Conservation (phyloP, 2,888 invertebrate genomes). For the Lysandra coridon region DNA sequence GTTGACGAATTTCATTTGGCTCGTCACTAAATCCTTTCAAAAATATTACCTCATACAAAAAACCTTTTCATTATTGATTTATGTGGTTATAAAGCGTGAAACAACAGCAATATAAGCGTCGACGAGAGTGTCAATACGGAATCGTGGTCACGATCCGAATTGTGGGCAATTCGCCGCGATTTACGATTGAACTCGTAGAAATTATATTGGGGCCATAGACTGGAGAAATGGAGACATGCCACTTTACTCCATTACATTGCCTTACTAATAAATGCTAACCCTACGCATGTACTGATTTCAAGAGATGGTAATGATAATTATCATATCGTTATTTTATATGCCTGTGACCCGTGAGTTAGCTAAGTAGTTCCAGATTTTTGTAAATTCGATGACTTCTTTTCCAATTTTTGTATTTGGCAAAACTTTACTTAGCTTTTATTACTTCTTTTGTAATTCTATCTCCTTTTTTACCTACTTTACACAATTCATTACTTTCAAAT, state of each 20-base stretch:
- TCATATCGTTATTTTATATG: neutral
- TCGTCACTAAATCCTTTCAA: neutral
- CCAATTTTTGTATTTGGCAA: neutral
- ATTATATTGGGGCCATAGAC: neutral
- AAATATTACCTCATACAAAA: neutral
- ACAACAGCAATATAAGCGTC: conserved; percentile 23
- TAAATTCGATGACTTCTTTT: neutral
- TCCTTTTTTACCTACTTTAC: neutral
- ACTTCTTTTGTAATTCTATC: neutral
- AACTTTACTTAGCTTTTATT: neutral
- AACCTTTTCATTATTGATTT: neutral
- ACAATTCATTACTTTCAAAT: neutral
- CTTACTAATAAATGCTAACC: neutral
- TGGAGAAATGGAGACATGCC: neutral
- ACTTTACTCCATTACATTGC: neutral
- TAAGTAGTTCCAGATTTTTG: neutral
- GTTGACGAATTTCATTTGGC: neutral
- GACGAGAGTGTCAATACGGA: conserved; percentile 29
- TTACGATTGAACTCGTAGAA: conserved; percentile 36
- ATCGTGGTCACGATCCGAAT: conserved; percentile 40
- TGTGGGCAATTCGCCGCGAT: conserved; percentile 36
- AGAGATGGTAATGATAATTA: neutral
- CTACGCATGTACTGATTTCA: neutral
- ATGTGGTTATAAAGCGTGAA: neutral
- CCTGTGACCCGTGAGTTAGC: too few species aligned